phyloP scores from a whole-genome alignment of 2,113 vertebrate genomes.

The Macquaria australasica region DNA sequence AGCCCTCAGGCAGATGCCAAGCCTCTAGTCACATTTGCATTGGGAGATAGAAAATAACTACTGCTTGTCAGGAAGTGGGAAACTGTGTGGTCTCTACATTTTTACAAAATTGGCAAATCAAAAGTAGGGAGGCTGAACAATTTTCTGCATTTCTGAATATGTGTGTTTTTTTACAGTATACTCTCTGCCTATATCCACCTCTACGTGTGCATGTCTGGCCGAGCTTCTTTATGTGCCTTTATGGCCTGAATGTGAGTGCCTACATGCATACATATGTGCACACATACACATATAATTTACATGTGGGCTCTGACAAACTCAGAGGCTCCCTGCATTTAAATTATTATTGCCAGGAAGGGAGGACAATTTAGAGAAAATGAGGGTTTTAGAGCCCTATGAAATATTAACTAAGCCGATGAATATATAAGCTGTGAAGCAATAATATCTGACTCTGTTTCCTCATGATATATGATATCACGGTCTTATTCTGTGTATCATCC shows the following conservation, averaged over 20 bases:
- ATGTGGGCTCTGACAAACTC: conserved; percentile 60
- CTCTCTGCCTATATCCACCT: not conserved
- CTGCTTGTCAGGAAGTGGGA: conserved; percentile 64
- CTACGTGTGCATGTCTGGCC: not conserved
- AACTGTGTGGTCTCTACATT: conserved; percentile 48
- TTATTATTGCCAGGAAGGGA: conserved; percentile 71
- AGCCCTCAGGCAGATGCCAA: conserved; percentile 78
- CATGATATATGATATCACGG: conserved; percentile 52
- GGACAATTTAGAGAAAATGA: conserved; percentile 81
- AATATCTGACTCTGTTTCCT: conserved; percentile 54
- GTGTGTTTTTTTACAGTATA: not conserved
- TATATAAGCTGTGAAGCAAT: conserved; percentile 72
- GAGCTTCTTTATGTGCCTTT: conserved; percentile 53
- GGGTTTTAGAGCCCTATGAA: conserved; percentile 80
- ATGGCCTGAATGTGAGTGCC: conserved; percentile 45
- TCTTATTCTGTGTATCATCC: conserved; percentile 33
- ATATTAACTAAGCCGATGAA: conserved; percentile 82
- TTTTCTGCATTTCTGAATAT: conserved; percentile 21
- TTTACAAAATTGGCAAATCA: conserved; percentile 54
- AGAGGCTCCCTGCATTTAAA: conserved; percentile 68
- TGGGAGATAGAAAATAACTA: conserved; percentile 79
- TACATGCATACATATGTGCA: conserved; percentile 59
- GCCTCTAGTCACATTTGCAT: conserved; percentile 82
- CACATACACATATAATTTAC: conserved; percentile 64
- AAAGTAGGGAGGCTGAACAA: conserved; percentile 26